Conservation (phyloP, 2,888 invertebrate genomes). For the Erebia aethiops region DNA sequence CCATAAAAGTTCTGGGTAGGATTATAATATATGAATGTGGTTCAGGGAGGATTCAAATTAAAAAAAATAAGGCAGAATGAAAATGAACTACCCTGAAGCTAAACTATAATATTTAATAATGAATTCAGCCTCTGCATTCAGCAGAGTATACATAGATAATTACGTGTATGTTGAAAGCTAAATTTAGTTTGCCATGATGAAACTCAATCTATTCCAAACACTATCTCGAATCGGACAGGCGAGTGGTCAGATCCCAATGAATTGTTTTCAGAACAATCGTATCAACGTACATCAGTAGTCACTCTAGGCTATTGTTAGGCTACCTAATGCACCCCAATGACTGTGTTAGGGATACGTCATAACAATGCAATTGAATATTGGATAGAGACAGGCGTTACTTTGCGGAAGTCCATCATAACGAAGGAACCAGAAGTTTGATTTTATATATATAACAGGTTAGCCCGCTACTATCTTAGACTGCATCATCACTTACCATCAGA, state of each 20-base stretch:
- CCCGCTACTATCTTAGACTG: too few species aligned
- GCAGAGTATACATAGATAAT: neutral
- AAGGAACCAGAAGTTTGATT: too few species aligned
- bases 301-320: constrained; percentile 56
- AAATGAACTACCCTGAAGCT: neutral
- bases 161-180: neutral
- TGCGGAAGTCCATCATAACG: too few species aligned
- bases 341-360: constrained; percentile 31
- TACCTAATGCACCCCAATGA: constrained; percentile 56
- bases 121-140: neutral
- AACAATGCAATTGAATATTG: too few species aligned
- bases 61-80: too few species aligned
- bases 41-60: too few species aligned
- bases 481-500: too few species aligned
- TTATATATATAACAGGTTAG: too few species aligned
- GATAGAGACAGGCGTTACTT: too few species aligned
- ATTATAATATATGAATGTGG: too few species aligned
- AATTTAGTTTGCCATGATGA: constrained; percentile 13
- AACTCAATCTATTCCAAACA: constrained; percentile 55
- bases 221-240: constrained; percentile 74
- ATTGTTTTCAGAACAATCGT: constrained; percentile 77
- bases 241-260: constrained; percentile 81
- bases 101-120: neutral
- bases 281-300: constrained; percentile 77
- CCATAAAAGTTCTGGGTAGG: too few species aligned